A percentile compares a stretch with the other conserved stretches of the same genome.
Conservation (phyloP, 2,888 invertebrate species). For the Drosophila merina region DNA sequence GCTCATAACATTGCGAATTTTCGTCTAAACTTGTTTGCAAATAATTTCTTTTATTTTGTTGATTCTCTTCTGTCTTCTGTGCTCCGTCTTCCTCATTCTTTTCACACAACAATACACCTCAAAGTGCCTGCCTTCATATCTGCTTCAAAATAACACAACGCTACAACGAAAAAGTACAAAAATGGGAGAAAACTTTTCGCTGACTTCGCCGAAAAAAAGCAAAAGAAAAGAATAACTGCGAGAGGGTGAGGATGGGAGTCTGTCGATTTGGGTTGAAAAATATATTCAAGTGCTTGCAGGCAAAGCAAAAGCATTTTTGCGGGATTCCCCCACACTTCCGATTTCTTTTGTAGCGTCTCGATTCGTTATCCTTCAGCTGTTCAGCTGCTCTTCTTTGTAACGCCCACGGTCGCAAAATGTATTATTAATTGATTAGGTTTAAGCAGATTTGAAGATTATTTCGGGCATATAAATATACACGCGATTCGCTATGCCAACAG, state of each 20-base stretch:
- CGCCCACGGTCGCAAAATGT: slow-evolving; percentile 62
- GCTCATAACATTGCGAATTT: slow-evolving; percentile 74
- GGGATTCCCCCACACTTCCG: slow-evolving; percentile 6
- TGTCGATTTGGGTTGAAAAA: slow-evolving; percentile 42
- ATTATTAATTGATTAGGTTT: slow-evolving; percentile 79
- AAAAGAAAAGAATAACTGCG: slow-evolving; percentile 25
- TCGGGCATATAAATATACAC: slow-evolving; percentile 35
- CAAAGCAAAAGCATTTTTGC: slow-evolving; percentile 30
- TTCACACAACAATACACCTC: slow-evolving; percentile 76
- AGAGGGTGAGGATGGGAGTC: slow-evolving; percentile 10
- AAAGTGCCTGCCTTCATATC: slow-evolving; percentile 58
- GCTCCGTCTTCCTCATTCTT: slow-evolving; percentile 47
- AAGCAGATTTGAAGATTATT: slow-evolving; percentile 61
- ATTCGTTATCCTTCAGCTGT: slow-evolving; percentile 35
- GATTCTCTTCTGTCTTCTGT: slow-evolving; percentile 41
- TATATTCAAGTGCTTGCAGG: slow-evolving; percentile 39
- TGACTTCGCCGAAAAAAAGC: slow-evolving; percentile 64
- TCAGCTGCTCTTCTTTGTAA: slow-evolving; percentile 36
- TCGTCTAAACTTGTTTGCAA: slow-evolving; percentile 75
- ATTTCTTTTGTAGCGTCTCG: slow-evolving; percentile 1
- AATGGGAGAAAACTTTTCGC: slow-evolving; percentile 59
- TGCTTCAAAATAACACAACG: slow-evolving; percentile 31
- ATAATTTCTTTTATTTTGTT: slow-evolving; percentile 79
- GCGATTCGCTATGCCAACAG: slow-evolving; percentile 23
- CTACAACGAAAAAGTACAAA: slow-evolving; percentile 29